Percentiles rank a stretch among this genome's conserved stretches.
Evolutionary conservation across 2,888 invertebrate genomes (phyloP).

Genomic region (Ophonus ardosiacus): DNA sequence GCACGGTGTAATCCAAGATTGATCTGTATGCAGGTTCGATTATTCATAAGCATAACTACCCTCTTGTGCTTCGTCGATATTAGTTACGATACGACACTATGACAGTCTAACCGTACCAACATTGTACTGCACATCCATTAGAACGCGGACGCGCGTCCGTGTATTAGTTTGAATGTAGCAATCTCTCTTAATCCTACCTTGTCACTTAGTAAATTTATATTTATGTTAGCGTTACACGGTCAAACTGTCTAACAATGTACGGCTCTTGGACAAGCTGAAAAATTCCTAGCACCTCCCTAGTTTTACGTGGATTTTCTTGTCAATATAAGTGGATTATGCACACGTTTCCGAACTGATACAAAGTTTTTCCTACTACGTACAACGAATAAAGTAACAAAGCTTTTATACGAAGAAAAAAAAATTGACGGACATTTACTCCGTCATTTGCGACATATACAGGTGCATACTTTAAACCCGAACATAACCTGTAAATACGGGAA

Average conservation of each 20-base stretch:
- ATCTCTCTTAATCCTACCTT: conserved; percentile 49
- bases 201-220: conserved; percentile 53
- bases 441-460: background rate
- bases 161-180: conserved; percentile 48
- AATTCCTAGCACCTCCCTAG: conserved; percentile 9
- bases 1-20: conserved; percentile 40
- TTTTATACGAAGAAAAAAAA: background rate
- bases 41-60: conserved; percentile 41
- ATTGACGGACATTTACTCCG: background rate
- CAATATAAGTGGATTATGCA: conserved; percentile 40
- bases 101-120: background rate
- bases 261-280: background rate
- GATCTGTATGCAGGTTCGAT: conserved; percentile 47
- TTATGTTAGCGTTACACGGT: conserved; percentile 27
- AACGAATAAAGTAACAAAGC: conserved; percentile 3
- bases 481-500: too few relatives aligned
- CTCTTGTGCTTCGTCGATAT: conserved; percentile 46
- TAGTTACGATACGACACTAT: conserved; percentile 15
- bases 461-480: too few relatives aligned
- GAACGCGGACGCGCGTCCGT: background rate
- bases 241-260: conserved; percentile 37
- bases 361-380: conserved; percentile 14
- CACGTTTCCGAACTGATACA: conserved; percentile 10
- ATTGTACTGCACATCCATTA: conserved; percentile 31
- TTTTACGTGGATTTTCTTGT: conserved; percentile 31